phyloP scores from a whole-genome alignment of 2,888 invertebrate genomes.

The Cheilosia urbana region DNA sequence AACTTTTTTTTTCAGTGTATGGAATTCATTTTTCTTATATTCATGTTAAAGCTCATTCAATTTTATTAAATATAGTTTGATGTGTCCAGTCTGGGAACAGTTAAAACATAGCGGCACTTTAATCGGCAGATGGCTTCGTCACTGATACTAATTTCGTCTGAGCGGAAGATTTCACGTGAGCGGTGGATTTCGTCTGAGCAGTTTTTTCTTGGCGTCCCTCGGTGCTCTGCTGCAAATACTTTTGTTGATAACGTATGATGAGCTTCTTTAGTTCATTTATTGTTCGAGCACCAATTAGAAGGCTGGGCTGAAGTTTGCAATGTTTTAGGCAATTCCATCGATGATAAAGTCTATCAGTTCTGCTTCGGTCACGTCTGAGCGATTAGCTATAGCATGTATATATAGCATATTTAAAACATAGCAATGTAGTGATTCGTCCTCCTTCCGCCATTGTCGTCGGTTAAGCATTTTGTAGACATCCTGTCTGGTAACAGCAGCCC shows the following conservation, averaged over 20 bases:
- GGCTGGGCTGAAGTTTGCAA: background rate
- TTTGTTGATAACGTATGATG: background rate
- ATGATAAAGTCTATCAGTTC: conserved; percentile 1
- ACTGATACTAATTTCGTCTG: too few species aligned
- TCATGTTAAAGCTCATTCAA: too few species aligned
- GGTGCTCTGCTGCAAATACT: background rate
- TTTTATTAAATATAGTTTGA: too few species aligned
- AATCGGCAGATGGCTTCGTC: too few species aligned
- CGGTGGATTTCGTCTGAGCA: background rate
- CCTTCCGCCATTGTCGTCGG: background rate
- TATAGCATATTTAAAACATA: background rate
- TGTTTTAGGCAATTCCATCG: background rate
- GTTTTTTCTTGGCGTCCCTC: background rate
- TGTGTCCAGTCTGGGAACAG: too few species aligned
- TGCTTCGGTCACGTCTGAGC: background rate
- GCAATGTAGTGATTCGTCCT: background rate
- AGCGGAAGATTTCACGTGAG: too few species aligned
- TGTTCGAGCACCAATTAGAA: background rate
- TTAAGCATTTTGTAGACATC: too few species aligned
- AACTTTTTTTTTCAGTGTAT: too few species aligned
- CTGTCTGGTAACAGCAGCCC: too few species aligned
- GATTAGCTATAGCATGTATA: too few species aligned
- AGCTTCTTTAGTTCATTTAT: background rate
- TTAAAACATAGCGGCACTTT: too few species aligned
- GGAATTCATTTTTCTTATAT: too few species aligned